Base-by-base conservation (phyloP, 2,888 invertebrate genomes). In the Eugnorisma glareosa region DNA sequence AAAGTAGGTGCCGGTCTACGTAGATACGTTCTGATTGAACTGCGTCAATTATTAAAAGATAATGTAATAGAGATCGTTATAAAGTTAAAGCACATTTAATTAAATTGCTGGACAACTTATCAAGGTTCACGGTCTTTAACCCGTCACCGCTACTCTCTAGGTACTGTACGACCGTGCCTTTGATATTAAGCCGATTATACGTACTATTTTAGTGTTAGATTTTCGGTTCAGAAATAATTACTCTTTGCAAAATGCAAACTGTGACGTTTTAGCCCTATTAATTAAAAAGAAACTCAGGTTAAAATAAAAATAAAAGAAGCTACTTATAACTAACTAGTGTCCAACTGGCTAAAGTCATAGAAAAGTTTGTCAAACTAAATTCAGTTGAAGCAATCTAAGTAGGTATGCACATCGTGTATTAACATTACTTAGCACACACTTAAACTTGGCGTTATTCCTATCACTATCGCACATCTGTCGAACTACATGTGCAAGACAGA, bases 21-120 rank as follows among this genome's bases (percentile, higher is more conserved):
- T 15, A 28, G 15, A 28, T 15, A 57, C 57, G 43, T 28, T 48
- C n/a, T 54, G 21, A 37, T 67, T 35, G 59, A 79, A 31, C 59
- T 15, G 7, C 15, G 79, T 43, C 15, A 45, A 63, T 40, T 21
- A 57, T 28, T 57, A 43, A 40, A 59, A 54, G 40, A 40, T 40
- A 40, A 40, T 40, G 57, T 79, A 66, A 71, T 45, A 15, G 2
- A 15, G 3, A n/a, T 69, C 48, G 37, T 63, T 67, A 67, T 45
- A 35, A 35, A 61, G n/a, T 64, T 45, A 54, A 7, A 57, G 48
- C 28, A 35, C 10, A 67, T 45, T 63, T 78, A 76, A 77, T 76
- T 67, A 76, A n/a, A 57, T 67, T 28, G 37, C 18, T 2, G n/a
- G 45, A n/a, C n/a, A n/a, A n/a, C n/a, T n/a, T 82, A 57, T 81